phyloP scores from a whole-genome alignment of 53 echinoderm and acorn worm genomes.

The Holothuria scabra region DNA sequence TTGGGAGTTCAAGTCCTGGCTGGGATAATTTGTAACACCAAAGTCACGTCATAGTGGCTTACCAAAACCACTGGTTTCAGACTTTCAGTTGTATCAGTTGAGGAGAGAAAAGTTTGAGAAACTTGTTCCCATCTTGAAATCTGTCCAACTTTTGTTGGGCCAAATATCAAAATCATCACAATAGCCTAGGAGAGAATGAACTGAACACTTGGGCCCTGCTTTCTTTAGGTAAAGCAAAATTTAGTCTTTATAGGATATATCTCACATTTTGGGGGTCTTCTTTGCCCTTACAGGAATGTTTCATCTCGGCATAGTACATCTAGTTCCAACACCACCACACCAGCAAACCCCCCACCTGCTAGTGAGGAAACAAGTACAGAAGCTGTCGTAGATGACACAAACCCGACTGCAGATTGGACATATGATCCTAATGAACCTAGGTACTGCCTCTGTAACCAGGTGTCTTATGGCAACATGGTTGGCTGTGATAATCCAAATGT shows the following conservation, averaged over 20 bases:
- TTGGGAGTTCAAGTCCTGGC: no score
- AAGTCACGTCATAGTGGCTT: no score
- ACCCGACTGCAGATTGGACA: conserved; percentile 75
- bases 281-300: conserved; percentile 3
- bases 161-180: no score
- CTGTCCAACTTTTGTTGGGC: no score
- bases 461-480: conserved; percentile 99
- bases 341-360: conserved; percentile 49
- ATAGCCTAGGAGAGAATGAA: no score
- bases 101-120: no score
- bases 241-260: neutral
- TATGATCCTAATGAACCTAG: conserved; percentile 99
- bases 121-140: no score
- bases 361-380: conserved; percentile 71
- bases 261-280: neutral
- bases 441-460: conserved; percentile 98
- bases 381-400: conserved; percentile 64
- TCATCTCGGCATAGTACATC: conserved; percentile 41
- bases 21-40: no score
- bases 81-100: no score
- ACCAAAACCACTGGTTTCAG: no score
- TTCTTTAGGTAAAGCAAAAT: no score
- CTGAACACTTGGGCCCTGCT: no score
- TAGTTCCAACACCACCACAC: conserved; percentile 30
- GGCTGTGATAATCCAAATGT: conserved; percentile 98